Percentiles rank a stretch among this genome's conserved stretches.
Evolutionary conservation across 2,113 vertebrate species (phyloP).

Genomic region (Nettapus auritus): DNA sequence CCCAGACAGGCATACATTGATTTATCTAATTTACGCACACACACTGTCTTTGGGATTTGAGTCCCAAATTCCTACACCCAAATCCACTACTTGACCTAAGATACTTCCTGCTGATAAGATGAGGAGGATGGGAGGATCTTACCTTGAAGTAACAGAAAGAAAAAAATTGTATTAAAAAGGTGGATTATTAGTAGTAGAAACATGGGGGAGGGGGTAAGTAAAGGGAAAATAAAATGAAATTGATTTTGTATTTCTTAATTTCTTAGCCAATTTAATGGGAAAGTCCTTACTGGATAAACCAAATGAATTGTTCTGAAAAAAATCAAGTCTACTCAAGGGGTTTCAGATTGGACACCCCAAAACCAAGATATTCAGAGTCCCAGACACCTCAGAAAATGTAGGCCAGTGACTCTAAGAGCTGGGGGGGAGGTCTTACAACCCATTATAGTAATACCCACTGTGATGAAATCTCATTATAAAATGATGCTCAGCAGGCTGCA

Average conservation of each 20-base stretch:
- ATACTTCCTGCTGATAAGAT: background rate
- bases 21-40: background rate
- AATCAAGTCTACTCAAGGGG: background rate
- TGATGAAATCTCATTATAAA: constrained; percentile 30
- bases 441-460: background rate
- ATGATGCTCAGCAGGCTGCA: background rate
- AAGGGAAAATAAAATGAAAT: background rate
- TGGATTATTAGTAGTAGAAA: background rate
- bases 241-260: background rate
- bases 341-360: background rate
- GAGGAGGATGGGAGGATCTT: background rate
- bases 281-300: background rate
- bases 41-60: background rate
- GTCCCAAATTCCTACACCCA: background rate
- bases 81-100: background rate
- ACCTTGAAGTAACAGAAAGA: background rate
- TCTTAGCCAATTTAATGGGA: background rate
- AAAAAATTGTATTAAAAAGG: background rate
- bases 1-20: background rate
- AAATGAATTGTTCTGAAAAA: background rate
- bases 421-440: background rate
- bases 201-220: background rate
- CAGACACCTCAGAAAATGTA: background rate
- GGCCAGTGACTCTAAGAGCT: background rate
- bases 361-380: background rate